phyloP scores from a whole-genome alignment of 2,888 invertebrate species.

The Calliopum simillimum region DNA sequence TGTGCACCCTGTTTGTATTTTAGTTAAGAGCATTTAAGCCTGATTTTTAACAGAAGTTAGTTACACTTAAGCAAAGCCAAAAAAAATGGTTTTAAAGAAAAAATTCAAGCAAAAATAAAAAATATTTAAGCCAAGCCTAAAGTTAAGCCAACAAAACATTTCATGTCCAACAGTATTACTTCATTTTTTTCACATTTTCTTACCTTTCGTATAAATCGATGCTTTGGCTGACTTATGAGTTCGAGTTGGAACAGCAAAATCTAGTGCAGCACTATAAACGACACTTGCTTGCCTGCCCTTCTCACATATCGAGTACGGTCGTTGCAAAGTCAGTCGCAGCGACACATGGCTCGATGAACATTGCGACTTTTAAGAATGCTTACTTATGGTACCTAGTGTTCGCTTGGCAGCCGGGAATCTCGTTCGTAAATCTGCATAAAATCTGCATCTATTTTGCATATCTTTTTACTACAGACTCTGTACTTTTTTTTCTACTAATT shows the following conservation, averaged over 20 bases:
- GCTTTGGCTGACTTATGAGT: conserved; percentile 13
- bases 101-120: no score
- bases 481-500: no score
- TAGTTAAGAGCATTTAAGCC: no score
- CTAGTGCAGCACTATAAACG: background rate
- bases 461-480: background rate
- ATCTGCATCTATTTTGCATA: conserved; percentile 37
- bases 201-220: conserved; percentile 6
- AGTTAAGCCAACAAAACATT: no score
- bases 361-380: background rate
- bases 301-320: background rate
- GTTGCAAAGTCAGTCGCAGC: background rate
- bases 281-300: conserved; percentile 2
- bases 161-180: no score
- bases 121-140: no score
- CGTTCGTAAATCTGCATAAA: conserved; percentile 26
- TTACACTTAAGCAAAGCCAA: no score
- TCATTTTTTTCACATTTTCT: background rate
- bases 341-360: background rate
- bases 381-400: background rate
- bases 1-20: no score
- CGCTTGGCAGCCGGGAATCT: background rate
- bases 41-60: no score
- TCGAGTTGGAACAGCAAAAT: conserved; percentile 1
- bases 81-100: no score